Evolutionary conservation across 64 coral and sea anemone species (phyloP), one percentile per base, ranked within the genome.

Genomic region (Dendrophyllia cribrosa): DNA sequence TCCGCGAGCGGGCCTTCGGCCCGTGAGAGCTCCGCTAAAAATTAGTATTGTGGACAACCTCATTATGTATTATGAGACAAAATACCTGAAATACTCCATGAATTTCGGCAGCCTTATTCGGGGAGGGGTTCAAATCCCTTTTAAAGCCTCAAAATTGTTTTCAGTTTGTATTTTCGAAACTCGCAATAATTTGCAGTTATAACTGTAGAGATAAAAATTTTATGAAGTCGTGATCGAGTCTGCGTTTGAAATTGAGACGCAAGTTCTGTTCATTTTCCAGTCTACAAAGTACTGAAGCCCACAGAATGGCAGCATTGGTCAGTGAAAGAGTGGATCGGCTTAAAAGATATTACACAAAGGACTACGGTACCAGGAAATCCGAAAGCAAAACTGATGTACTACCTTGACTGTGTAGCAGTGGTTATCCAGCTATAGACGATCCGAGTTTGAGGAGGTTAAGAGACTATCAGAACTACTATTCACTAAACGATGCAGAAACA

Each of bases 361-460:
- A 7, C 23, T 20, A 43, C 69, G n/a, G n/a, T 25, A 72, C n/a
- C 72, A 75, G 19, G 16, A 43, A 66, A 16, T 7, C 61, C 81
- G 7, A 84, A 15, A 84, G 81, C 81, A 5, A 23, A 67, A 22
- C 13, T 84, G 60, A 84, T 84, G 81, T 84, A 84, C 24, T 84
- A 84, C 48, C 65, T 84, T 2, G 20, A 45, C 61, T 84, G 81
- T 22, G 81, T 84, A 34, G 43, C 15, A 6, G 1, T 5, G 6
- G 60, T 84, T 3, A 66, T 62, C 20, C 19, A 67, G 17, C 24
- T 49, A n/a, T n/a, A 15, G 15, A 48, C 20, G 12, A 84, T 66
- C 16, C 34, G 9, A 20, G 1, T 66, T 67, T 67, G 59, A 43
- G 43, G 8, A 43, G 59, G 34, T 50, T 67, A 21, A 68, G 21